These are phyloP conservation scores for Bombus sylvicola DNA, from an alignment of 1,140 invertebrate genomes.

Conservation along the genomic window DNA sequence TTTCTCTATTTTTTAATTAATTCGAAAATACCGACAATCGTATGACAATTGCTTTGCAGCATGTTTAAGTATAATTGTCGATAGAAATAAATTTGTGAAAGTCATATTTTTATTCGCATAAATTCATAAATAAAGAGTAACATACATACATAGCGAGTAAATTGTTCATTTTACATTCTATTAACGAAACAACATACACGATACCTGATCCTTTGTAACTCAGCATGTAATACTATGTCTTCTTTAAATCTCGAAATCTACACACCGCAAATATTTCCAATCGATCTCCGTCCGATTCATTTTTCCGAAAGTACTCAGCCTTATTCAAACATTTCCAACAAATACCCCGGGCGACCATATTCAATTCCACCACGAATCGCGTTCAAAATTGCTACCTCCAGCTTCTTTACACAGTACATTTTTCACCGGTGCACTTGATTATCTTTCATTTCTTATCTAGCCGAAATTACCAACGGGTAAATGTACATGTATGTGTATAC, in stretches of 20 bases:
- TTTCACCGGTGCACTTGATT: neutral
- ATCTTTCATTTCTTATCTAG: neutral
- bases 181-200: neutral
- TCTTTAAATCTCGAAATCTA: neutral
- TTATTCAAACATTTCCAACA: conserved; percentile 13
- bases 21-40: too few relatives aligned
- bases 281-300: conserved; percentile 12
- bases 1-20: neutral
- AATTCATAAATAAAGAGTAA: too few relatives aligned
- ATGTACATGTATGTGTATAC: neutral
- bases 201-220: neutral
- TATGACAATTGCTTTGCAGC: too few relatives aligned
- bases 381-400: neutral
- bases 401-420: neutral
- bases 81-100: too few relatives aligned
- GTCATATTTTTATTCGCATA: too few relatives aligned
- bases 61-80: too few relatives aligned
- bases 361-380: neutral
- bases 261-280: neutral
- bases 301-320: neutral
- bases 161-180: neutral
- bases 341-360: conserved; percentile 16
- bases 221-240: neutral
- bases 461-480: neutral
- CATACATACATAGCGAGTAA: neutral